Evolutionary conservation across 2,797 vertebrate species (phyloP).

Genomic region (Mareca strepera): DNA sequence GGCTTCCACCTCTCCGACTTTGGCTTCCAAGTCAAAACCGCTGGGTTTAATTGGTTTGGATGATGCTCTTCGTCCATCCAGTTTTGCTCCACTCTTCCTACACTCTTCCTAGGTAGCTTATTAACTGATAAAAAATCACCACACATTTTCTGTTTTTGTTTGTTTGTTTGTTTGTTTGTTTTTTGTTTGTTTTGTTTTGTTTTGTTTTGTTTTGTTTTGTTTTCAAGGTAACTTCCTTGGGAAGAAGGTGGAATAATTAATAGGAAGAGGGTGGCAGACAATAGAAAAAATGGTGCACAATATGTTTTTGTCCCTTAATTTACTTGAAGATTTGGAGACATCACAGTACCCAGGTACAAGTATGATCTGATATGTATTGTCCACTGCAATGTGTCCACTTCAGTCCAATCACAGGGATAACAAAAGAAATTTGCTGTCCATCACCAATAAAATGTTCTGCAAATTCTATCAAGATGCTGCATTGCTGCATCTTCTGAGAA

Average conservation of each 20-base stretch:
- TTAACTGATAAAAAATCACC: background rate
- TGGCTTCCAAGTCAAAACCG: background rate
- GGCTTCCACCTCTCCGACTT: rapidly evolving
- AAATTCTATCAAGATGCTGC: background rate
- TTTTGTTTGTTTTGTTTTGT: no score
- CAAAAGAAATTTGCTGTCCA: background rate
- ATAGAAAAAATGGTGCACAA: background rate
- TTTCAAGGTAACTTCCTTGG: no score
- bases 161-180: background rate
- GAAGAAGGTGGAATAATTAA: no score
- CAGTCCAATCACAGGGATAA: background rate
- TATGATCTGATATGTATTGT: background rate
- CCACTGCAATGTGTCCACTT: background rate
- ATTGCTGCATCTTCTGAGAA: background rate
- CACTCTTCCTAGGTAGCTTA: background rate
- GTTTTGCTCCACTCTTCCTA: background rate
- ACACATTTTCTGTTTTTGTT: background rate
- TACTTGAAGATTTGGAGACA: background rate
- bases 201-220: background rate
- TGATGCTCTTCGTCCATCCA: background rate
- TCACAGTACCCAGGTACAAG: background rate
- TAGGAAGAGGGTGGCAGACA: background rate
- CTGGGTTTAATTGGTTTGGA: background rate
- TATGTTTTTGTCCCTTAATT: background rate
- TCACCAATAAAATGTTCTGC: background rate